These are phyloP conservation scores for Archegozetes longisetosus DNA, from an alignment of 1,140 invertebrate genomes.

Conservation along the genomic window DNA sequence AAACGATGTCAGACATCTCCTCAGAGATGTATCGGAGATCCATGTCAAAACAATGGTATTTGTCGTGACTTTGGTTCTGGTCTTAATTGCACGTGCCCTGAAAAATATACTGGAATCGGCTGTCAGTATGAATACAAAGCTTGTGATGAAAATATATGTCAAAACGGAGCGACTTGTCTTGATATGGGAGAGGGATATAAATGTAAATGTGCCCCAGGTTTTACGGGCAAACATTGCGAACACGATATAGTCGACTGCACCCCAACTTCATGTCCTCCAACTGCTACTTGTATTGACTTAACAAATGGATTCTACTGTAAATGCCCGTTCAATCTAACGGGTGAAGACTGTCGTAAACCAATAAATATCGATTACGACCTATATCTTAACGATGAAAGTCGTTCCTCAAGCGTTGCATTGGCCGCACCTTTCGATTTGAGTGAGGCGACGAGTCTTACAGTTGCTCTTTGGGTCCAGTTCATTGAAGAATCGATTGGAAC, in stretches of 20 bases:
- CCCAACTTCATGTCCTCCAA: slow-evolving; percentile 77
- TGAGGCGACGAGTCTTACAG: slow-evolving; percentile 48
- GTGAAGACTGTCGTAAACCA: slow-evolving; percentile 86
- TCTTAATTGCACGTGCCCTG: slow-evolving; percentile 76
- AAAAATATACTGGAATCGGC: slow-evolving; percentile 67
- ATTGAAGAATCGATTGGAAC: slow-evolving; percentile 72
- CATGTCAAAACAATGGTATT: slow-evolving; percentile 84
- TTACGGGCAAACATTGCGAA: slow-evolving; percentile 72
- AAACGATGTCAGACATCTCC: slow-evolving; percentile 89
- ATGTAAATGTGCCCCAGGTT: slow-evolving; percentile 69
- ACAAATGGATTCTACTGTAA: slow-evolving; percentile 83
- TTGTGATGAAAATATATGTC: slow-evolving; percentile 53
- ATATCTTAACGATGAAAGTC: slow-evolving; percentile 71
- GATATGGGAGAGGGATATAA: slow-evolving; percentile 63
- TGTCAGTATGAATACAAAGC: slow-evolving; percentile 78
- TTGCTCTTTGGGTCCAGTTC: slow-evolving; percentile 92
- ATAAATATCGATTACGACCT: slow-evolving; percentile 91
- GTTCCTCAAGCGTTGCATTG: slow-evolving; percentile 67
- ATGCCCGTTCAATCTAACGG: slow-evolving; percentile 88
- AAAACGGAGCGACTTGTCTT: slow-evolving; percentile 78
- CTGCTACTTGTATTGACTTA: slow-evolving; percentile 80
- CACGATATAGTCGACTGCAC: slow-evolving; percentile 82
- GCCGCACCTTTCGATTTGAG: slow-evolving; percentile 71
- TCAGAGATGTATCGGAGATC: slow-evolving; percentile 83
- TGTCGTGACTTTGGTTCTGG: slow-evolving; percentile 89